phyloP scores from a whole-genome alignment of 2,888 invertebrate species.

The Corythucha ciliata region DNA sequence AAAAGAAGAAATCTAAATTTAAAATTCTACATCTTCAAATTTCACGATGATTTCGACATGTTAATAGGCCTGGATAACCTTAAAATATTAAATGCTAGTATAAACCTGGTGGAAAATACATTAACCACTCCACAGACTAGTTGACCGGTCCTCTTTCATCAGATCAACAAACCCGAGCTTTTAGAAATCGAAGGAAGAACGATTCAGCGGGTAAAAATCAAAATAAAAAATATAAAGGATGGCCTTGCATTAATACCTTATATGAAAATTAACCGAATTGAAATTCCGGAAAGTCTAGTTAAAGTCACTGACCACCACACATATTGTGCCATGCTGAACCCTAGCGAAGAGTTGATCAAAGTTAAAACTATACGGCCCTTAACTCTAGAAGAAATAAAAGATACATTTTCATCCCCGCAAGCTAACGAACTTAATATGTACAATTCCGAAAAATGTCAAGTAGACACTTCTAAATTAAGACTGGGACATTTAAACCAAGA shows the following conservation, averaged over 20 bases:
- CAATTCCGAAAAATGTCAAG: not conserved
- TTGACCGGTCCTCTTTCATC: not conserved
- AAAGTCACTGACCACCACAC: not conserved
- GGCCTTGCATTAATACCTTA: slow-evolving; percentile 6
- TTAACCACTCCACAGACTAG: not conserved
- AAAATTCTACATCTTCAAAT: slow-evolving; percentile 9
- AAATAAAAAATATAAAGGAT: not conserved
- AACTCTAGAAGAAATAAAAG: not conserved
- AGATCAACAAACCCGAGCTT: not conserved
- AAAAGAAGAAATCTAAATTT: slow-evolving; percentile 1
- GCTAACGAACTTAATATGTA: not conserved
- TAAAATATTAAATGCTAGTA: slow-evolving; percentile 2
- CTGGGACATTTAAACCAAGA: slow-evolving; percentile 32
- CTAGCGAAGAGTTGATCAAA: not conserved
- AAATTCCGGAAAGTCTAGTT: slow-evolving; percentile 10
- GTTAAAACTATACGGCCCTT: not conserved
- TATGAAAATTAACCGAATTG: not conserved
- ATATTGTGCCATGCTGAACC: not conserved
- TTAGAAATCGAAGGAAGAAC: not conserved
- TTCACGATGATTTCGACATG: slow-evolving; percentile 11
- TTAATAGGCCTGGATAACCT: slow-evolving; percentile 8
- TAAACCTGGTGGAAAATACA: not conserved
- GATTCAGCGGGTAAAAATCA: slow-evolving; percentile 8
- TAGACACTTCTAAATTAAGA: slow-evolving; percentile 15
- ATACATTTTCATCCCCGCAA: not conserved